Evolutionary conservation across 2,888 invertebrate species (phyloP), one percentile per base, ranked within the genome.

Genomic region (Plemyria rubiginata): DNA sequence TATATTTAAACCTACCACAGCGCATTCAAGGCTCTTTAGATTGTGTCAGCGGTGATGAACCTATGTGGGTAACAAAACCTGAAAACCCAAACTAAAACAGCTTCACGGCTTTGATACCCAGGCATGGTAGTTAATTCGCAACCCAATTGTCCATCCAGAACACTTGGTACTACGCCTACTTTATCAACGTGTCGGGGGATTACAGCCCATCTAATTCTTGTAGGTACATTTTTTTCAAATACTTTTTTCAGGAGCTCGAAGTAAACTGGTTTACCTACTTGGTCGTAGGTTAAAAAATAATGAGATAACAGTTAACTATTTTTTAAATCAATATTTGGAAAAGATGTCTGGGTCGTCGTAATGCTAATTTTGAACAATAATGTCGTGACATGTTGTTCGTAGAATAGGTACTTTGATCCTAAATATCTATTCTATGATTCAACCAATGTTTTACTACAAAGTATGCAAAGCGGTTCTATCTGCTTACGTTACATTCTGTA

Each of bases 401-500:
- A 22, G 22, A 22, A 22, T 22, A 22, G 22, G 22, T 45, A 16
- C 9, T 45, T 15, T 4, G 11, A 9, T 43, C 13, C 8, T 43
- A 45, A 15, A 45, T 8, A 45, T 43, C 3, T 43, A 43, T 45
- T 15, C 1, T 45, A 16, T 16, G 5, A 16, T 16, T 6, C 3
- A n/a, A 16, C 45, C 4, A 45, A 13, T 43, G 43, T 16, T 16
- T 2, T 54, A 41, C 15, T 15, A 28, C 40, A 41, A 49, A 56
- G 13, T 41, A 36, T 28, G 45, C n/a, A 50, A 51, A 12, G 32
- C 29, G 45, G 45, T 22, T 22, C 22, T 45, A 46, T 66, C 51
- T 64, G 58, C 54, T 58, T 62, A 61, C 56, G 56, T 58, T 62
- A 48, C 52, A 36, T 49, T 59, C 54, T 64, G 61, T 62, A 38